Base-by-base conservation (phyloP, 2,888 invertebrate species). In the Drosophila niveifrons region DNA sequence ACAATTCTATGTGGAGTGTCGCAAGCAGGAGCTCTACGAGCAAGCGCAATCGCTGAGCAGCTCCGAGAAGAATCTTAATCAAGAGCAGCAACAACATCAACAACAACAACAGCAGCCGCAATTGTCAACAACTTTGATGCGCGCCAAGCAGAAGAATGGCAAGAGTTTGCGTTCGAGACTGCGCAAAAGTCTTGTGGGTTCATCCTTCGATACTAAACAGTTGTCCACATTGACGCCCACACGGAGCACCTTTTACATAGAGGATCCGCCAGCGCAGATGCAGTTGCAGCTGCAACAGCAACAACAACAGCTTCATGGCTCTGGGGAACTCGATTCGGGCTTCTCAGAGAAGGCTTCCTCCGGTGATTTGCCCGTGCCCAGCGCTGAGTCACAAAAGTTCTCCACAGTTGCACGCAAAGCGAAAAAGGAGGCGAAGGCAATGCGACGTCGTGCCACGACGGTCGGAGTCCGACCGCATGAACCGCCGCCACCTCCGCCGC, bases 181-280 rank as follows among this genome's bases (percentile, higher is more conserved):
- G 82, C 93, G 95, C 50, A 93, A 92, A 66, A 91, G 95, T 10
- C 90, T 95, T 74, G 88, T 72, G 4, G 88, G 88, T 6, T 94
- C 94, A 41, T 63, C 81, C 13, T 88, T 88, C 31, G 91, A 91
- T 50, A 84, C 70, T 58, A 91, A 92, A 51, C 90, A 91, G 44
- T 59, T 87, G 23, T 77, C 90, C 72, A 93, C 94, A 1, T 80
- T 94, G 61, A 93, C 94, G 79, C 93, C 94, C 48, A 94, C 95
- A 0, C 94, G 95, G 74, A 96, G 96, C 52, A 96, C 95, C 0
- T 96, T 96, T 91, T 96, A 96, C 87, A 91, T 96, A 79, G 95
- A 95, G 52, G 95, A 95, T 75, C 94, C 95, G 0, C 72, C 50
- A 0, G 94, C 95, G 64, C 51, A 46, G 15, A 28, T 31, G 10